Base-by-base conservation (phyloP, 2,797 vertebrate genomes). In the Catostomus latipinnis region DNA sequence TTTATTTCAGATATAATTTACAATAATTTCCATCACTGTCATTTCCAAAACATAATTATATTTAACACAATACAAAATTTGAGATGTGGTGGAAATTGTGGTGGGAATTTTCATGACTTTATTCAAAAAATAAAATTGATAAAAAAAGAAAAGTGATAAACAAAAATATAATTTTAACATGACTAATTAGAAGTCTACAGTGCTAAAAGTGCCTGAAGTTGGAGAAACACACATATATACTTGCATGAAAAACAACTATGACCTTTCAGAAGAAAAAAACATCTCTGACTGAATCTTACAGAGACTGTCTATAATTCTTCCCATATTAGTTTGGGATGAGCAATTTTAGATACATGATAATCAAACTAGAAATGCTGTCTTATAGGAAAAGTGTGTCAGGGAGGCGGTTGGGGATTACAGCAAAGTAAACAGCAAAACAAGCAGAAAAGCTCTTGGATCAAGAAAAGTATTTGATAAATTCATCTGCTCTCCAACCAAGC, bases 341-440 rank as follows among this genome's bases (percentile, higher is more conserved):
- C 34, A 22, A 53, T 81, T 75, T 53, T 61, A 69, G n/a, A 46
- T 54, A 16, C 49, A 73, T 14, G 49, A 16, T 45, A 69, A 76
- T 72, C 4, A 65, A 18, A 73, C 34, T 71, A 58, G 52, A 80
- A 60, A 75, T 53, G 8, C 34, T 12, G 46, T 74, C 54, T 83
- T 76, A 70, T 45, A 74, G 54, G 54, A 52, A 77, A 80, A 83
- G 71, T 78, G 72, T 81, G 86, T 72, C 80, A 84, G 61, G 11
- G 74, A 78, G 65, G 34, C 81, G 73, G 78, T 22, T 66, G 62
- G 45, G 70, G 84, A 89, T 88, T 87, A 88, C 16, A 60, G 61
- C 84, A 78, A 78, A 70, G 63, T 78, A 76, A 71, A 80, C 76
- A 52, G 60, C 43, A 86, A 60, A 61, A 53, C 70, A 58, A n/a